Evolutionary conservation across 2,888 invertebrate genomes (phyloP).

Genomic region (Netelia inedita): DNA sequence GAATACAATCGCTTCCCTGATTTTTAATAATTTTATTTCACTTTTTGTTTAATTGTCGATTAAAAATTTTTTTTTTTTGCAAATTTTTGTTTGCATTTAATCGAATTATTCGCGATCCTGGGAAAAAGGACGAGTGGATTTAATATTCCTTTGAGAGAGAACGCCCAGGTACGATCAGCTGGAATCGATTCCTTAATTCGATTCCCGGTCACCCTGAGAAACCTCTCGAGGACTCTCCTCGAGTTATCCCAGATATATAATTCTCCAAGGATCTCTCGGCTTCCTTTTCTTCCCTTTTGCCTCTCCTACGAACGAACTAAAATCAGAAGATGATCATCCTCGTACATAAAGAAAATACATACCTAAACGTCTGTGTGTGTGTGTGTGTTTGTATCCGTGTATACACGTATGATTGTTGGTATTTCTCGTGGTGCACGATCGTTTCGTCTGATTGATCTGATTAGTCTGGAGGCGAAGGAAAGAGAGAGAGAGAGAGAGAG

Average conservation of each 20-base stretch:
- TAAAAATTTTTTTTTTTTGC: background rate
- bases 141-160: slow-evolving; percentile 49
- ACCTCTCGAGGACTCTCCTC: slow-evolving; percentile 58
- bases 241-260: slow-evolving; percentile 56
- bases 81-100: background rate
- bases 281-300: slow-evolving; percentile 42
- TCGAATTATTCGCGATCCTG: too few species aligned
- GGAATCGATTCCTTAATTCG: slow-evolving; percentile 81
- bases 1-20: too few species aligned
- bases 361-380: slow-evolving; percentile 6
- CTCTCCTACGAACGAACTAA: slow-evolving; percentile 53
- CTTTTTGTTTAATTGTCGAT: too few species aligned
- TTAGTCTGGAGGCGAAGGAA: slow-evolving; percentile 75
- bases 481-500: slow-evolving; percentile 30
- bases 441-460: slow-evolving; percentile 84
- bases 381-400: background rate
- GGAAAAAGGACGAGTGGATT: background rate
- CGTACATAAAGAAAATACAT: slow-evolving; percentile 58
- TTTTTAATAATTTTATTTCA: too few species aligned
- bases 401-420: background rate
- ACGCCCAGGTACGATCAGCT: slow-evolving; percentile 60
- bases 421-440: slow-evolving; percentile 77
- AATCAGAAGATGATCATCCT: slow-evolving; percentile 78
- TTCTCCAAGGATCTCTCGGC: slow-evolving; percentile 53
- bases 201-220: slow-evolving; percentile 80